Conservation (phyloP, 2,113 vertebrate species). For the Megaleporinus macrocephalus region DNA sequence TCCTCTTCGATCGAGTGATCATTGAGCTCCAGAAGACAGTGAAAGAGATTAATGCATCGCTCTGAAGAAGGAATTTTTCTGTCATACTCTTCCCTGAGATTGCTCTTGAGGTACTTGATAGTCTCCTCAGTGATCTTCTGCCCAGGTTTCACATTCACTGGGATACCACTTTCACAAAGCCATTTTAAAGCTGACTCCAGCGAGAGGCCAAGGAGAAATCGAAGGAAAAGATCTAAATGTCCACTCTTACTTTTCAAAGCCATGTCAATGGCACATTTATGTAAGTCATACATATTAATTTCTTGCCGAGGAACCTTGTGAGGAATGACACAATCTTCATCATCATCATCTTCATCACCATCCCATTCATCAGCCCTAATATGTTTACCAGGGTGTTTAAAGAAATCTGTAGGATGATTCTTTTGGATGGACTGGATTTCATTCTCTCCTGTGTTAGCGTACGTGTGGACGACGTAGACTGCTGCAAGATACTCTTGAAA, state of each 20-base stretch:
- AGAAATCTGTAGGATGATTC: too few relatives aligned
- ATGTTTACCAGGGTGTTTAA: too few relatives aligned
- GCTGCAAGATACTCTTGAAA: constrained; percentile 9
- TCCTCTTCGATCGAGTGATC: constrained; percentile 10
- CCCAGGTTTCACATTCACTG: neutral
- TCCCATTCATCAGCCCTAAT: neutral
- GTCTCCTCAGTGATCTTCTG: neutral
- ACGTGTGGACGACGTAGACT: too few relatives aligned
- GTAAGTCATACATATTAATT: constrained; percentile 29
- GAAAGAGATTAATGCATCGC: too few relatives aligned
- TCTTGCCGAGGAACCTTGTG: neutral
- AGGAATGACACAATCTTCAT: too few relatives aligned
- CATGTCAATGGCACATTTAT: constrained; percentile 19
- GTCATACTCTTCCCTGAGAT: too few relatives aligned
- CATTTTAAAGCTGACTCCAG: neutral
- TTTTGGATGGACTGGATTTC: neutral
- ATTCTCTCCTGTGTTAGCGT: neutral
- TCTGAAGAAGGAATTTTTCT: too few relatives aligned
- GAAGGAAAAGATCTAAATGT: constrained; percentile 38
- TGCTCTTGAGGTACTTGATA: neutral
- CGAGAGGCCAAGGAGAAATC: constrained; percentile 37
- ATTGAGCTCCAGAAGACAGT: too few relatives aligned
- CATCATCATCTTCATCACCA: neutral
- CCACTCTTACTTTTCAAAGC: constrained; percentile 10
- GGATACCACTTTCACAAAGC: neutral